Percentiles rank a stretch among this genome's conserved stretches.
These are phyloP conservation scores for Acrobasis suavella DNA, from an alignment of 2,888 invertebrate species.

Conservation along the genomic window DNA sequence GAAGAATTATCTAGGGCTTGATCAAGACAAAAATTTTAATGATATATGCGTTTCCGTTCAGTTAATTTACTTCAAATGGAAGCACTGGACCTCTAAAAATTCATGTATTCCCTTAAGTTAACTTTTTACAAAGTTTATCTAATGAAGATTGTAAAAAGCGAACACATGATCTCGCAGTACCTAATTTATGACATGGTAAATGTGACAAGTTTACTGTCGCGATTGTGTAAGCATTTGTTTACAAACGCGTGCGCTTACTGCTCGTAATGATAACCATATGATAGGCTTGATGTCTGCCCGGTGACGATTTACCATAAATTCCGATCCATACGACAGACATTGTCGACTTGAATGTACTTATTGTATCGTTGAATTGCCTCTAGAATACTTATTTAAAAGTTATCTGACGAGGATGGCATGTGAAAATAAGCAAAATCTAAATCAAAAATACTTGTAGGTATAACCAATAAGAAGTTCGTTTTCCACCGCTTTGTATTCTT, in stretches of 20 bases:
- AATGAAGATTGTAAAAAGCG: background rate
- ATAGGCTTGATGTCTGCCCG: background rate
- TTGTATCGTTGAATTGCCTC: background rate
- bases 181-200: constrained; percentile 1
- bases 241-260: background rate
- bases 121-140: too few species aligned
- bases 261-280: constrained; percentile 20
- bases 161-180: background rate
- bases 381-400: background rate
- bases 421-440: background rate
- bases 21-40: too few species aligned
- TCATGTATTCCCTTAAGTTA: too few species aligned
- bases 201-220: background rate
- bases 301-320: constrained; percentile 19
- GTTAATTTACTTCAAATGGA: too few species aligned
- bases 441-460: too few species aligned
- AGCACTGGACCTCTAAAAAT: too few species aligned
- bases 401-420: background rate
- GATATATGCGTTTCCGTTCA: too few species aligned
- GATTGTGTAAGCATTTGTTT: constrained; percentile 16
- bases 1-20: too few species aligned
- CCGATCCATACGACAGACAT: constrained; percentile 5
- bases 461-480: too few species aligned
- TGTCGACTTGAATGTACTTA: background rate
- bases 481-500: too few species aligned